These are phyloP conservation scores for Helogale parvula DNA, from an alignment of 2,113 vertebrate genomes.

Conservation along the genomic window DNA sequence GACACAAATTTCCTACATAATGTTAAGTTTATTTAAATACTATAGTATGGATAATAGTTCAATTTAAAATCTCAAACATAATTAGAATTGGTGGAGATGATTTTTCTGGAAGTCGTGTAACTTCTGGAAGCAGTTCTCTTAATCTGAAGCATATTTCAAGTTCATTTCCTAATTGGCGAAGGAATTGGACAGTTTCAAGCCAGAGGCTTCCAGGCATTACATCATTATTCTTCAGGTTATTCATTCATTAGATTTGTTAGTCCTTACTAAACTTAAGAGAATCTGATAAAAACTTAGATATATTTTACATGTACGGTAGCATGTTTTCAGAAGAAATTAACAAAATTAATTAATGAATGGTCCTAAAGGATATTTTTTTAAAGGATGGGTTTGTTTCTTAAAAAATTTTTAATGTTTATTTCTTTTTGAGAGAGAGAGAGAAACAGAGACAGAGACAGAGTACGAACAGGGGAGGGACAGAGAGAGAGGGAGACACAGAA, in stretches of 20 bases:
- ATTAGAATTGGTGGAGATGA: background rate
- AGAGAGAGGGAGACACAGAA: no score
- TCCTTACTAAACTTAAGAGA: conserved; percentile 51
- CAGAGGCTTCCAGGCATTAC: conserved; percentile 31
- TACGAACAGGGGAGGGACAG: no score
- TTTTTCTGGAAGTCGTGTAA: conserved; percentile 37
- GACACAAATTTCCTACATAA: conserved; percentile 44
- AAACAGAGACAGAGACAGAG: no score
- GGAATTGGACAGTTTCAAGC: background rate
- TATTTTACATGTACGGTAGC: conserved; percentile 42
- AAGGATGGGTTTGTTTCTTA: conserved; percentile 3
- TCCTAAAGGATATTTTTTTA: conserved; percentile 15
- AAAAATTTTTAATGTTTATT: background rate
- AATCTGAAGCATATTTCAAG: conserved; percentile 36
- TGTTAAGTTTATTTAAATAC: conserved; percentile 51
- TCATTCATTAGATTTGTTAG: conserved; percentile 52
- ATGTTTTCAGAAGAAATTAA: conserved; percentile 56
- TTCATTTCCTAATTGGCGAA: conserved; percentile 6
- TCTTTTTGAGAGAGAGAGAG: no score
- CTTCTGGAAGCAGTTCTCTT: background rate
- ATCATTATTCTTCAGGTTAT: background rate
- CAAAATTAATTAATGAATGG: conserved; percentile 41
- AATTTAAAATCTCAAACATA: conserved; percentile 35
- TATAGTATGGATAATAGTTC: background rate
- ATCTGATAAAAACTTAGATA: background rate